Evolutionary conservation across 2,888 invertebrate genomes (phyloP).

Genomic region (Operophtera brumata): DNA sequence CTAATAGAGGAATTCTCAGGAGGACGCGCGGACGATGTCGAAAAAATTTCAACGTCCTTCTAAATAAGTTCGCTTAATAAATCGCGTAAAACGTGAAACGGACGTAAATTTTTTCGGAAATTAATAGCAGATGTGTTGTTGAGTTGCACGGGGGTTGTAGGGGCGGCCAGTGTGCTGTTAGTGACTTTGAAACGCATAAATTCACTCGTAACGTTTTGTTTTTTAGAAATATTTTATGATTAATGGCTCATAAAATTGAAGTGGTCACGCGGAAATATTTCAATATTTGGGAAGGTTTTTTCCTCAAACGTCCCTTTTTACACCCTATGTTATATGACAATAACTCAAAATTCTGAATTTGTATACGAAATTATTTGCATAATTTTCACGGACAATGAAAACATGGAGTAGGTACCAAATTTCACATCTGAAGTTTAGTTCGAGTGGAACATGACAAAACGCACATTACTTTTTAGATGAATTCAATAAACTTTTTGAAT

Average conservation of each 20-base stretch:
- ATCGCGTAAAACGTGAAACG: slow-evolving; percentile 67
- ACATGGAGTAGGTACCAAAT: slow-evolving; percentile 7
- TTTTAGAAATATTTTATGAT: slow-evolving; percentile 71
- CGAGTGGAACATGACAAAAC: slow-evolving; percentile 10
- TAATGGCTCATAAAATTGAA: slow-evolving; percentile 74
- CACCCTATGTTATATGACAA: slow-evolving; percentile 21
- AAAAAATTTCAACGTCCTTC: slow-evolving; percentile 69
- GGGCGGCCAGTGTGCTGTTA: slow-evolving; percentile 58
- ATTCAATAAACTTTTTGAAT: no score
- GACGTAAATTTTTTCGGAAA: slow-evolving; percentile 68
- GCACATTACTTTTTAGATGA: slow-evolving; percentile 13
- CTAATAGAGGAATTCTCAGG: slow-evolving; percentile 75
- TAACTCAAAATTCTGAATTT: slow-evolving; percentile 25
- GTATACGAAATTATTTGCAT: slow-evolving; percentile 14
- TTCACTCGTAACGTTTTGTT: slow-evolving; percentile 65
- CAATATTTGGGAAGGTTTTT: slow-evolving; percentile 50
- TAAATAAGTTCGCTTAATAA: slow-evolving; percentile 77
- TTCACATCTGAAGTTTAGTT: slow-evolving; percentile 14
- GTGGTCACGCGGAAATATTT: slow-evolving; percentile 60
- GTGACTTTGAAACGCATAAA: slow-evolving; percentile 76
- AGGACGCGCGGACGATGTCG: slow-evolving; percentile 53
- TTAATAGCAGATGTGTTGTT: slow-evolving; percentile 79
- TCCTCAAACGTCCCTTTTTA: slow-evolving; percentile 23
- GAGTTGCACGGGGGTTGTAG: slow-evolving; percentile 56
- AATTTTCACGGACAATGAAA: slow-evolving; percentile 25